These are phyloP conservation scores for Pipa parva DNA, from an alignment of 2,113 vertebrate species.

Conservation along the genomic window DNA sequence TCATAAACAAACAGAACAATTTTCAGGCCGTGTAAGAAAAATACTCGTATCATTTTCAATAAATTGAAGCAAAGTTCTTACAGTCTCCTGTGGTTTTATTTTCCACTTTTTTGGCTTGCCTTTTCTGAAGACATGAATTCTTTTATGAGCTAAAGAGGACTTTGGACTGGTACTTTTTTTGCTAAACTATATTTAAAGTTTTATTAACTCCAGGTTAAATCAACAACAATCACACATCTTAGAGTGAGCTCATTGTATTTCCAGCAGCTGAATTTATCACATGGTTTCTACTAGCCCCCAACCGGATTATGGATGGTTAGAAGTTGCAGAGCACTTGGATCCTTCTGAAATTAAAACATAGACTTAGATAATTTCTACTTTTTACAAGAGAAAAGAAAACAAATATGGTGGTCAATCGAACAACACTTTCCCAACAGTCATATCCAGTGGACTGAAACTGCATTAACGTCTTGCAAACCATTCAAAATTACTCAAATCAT, in stretches of 20 bases:
- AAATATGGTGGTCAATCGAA: background rate
- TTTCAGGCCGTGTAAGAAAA: constrained; percentile 11
- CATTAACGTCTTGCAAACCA: too few relatives aligned
- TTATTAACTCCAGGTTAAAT: constrained; percentile 38
- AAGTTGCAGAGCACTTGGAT: background rate
- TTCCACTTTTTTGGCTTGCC: constrained; percentile 20
- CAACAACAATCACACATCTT: constrained; percentile 2
- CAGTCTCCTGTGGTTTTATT: constrained; percentile 18
- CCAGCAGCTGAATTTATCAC: constrained; percentile 1
- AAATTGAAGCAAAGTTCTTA: constrained; percentile 26
- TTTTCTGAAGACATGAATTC: constrained; percentile 15
- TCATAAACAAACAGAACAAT: background rate
- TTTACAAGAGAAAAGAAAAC: background rate
- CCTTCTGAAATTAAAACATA: background rate
- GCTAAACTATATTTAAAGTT: constrained; percentile 6
- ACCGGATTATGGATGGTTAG: background rate
- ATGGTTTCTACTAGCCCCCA: background rate
- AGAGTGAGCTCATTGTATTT: constrained; percentile 1
- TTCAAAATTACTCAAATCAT: too few relatives aligned
- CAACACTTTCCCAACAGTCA: background rate
- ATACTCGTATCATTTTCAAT: constrained; percentile 19
- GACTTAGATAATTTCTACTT: too few relatives aligned
- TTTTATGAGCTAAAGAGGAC: constrained; percentile 13
- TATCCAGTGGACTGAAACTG: background rate
- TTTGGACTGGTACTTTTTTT: constrained; percentile 13